Evolutionary conservation across 1,140 invertebrate species (phyloP).

Genomic region (Melitaea cinxia): DNA sequence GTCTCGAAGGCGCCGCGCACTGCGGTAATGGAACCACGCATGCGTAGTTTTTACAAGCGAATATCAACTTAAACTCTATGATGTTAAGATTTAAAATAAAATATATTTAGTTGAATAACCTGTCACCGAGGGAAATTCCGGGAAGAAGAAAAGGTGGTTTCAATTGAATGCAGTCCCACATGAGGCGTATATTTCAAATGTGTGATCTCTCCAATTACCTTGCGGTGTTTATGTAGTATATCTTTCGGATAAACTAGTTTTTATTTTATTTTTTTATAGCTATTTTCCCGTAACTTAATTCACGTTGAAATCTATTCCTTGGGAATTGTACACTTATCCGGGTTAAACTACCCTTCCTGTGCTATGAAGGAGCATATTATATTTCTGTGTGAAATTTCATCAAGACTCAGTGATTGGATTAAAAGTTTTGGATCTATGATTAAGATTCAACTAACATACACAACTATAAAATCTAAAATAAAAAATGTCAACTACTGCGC

Average conservation of each 20-base stretch:
- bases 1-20: constrained; percentile 59
- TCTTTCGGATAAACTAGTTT: background rate
- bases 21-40: constrained; percentile 61
- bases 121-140: constrained; percentile 39
- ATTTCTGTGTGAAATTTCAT: too few relatives aligned
- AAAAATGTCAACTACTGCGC: background rate
- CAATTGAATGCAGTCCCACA: constrained; percentile 40
- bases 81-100: constrained; percentile 6
- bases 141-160: constrained; percentile 35
- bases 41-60: constrained; percentile 49
- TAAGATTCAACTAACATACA: too few relatives aligned
- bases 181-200: background rate
- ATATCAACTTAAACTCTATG: constrained; percentile 19
- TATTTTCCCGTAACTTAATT: too few relatives aligned
- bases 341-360: too few relatives aligned
- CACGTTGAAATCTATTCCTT: too few relatives aligned
- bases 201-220: background rate
- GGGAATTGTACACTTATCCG: too few relatives aligned
- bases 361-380: too few relatives aligned
- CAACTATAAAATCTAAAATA: background rate
- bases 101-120: constrained; percentile 14
- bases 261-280: background rate
- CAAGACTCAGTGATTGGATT: too few relatives aligned
- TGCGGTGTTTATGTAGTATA: background rate
- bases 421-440: too few relatives aligned